These are phyloP conservation scores for Lasioglossum malachurum DNA, from an alignment of 2,888 invertebrate species.

Conservation along the genomic window DNA sequence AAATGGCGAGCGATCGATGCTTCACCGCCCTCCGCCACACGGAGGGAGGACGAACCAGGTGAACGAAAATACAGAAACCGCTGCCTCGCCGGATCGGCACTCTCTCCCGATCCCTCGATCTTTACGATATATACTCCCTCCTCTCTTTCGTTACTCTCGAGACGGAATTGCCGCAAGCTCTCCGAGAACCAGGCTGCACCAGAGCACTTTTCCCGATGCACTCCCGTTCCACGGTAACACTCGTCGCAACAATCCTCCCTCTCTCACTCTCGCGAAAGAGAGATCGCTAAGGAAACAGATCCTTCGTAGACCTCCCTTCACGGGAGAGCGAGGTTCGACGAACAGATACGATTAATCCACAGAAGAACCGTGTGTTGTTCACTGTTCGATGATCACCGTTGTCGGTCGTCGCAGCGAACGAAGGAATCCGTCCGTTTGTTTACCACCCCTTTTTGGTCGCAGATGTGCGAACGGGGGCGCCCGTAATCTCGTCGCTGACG, in stretches of 20 bases:
- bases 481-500: not conserved
- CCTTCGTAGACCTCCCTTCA: not conserved
- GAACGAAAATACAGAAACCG: slow-evolving; percentile 54
- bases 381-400: not conserved
- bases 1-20: slow-evolving; percentile 83
- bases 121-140: not conserved
- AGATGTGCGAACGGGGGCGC: not conserved
- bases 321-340: not conserved
- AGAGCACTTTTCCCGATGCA: slow-evolving; percentile 44
- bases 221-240: slow-evolving; percentile 20
- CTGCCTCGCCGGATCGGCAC: not conserved
- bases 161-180: not conserved
- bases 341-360: slow-evolving; percentile 22
- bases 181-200: slow-evolving; percentile 21
- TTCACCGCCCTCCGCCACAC: slow-evolving; percentile 68
- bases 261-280: not conserved
- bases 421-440: not conserved
- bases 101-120: not conserved
- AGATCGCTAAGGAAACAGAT: not conserved
- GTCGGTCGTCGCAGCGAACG: not conserved
- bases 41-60: slow-evolving; percentile 61
- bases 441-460: not conserved
- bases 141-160: not conserved
- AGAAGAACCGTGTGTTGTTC: not conserved
- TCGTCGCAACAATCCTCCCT: not conserved